Evolutionary conservation across 2,797 vertebrate species (phyloP).

Genomic region (Nannoperca obscura): DNA sequence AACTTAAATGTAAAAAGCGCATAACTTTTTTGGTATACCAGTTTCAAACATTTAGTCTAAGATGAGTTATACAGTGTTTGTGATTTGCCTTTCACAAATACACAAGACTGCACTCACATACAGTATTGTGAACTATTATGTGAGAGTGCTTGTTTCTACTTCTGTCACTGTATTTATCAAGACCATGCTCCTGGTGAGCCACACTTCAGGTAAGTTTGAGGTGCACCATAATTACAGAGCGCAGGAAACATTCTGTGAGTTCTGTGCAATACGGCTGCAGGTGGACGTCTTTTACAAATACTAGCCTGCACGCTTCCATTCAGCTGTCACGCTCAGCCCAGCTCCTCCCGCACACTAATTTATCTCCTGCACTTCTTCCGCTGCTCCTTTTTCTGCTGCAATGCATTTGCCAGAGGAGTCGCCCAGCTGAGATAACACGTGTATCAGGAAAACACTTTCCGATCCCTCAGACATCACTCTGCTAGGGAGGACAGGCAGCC

Average conservation of each 20-base stretch:
- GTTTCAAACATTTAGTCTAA: neutral
- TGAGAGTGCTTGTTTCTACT: slow-evolving; percentile 17
- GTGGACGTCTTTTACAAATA: slow-evolving; percentile 40
- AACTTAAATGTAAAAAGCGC: neutral
- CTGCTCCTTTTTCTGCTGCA: slow-evolving; percentile 49
- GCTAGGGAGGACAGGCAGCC: slow-evolving; percentile 35
- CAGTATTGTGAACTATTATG: slow-evolving; percentile 1
- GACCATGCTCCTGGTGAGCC: slow-evolving; percentile 36
- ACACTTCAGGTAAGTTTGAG: slow-evolving; percentile 29
- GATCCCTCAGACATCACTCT: slow-evolving; percentile 31
- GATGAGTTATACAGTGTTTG: neutral
- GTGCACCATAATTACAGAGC: slow-evolving; percentile 41
- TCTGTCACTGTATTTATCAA: slow-evolving; percentile 40
- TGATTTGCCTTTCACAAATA: slow-evolving; percentile 8
- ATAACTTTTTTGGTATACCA: neutral
- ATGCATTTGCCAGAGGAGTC: slow-evolving; percentile 54
- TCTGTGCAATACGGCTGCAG: slow-evolving; percentile 33
- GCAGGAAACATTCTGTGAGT: neutral
- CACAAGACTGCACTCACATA: neutral
- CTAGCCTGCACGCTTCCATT: slow-evolving; percentile 31
- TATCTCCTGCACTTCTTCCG: slow-evolving; percentile 46
- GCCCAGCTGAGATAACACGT: slow-evolving; percentile 64
- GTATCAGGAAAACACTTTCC: slow-evolving; percentile 55
- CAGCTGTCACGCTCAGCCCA: slow-evolving; percentile 12
- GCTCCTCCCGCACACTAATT: slow-evolving; percentile 53